Evolutionary conservation across 2,113 vertebrate genomes (phyloP).

Genomic region (Coturnix japonica): DNA sequence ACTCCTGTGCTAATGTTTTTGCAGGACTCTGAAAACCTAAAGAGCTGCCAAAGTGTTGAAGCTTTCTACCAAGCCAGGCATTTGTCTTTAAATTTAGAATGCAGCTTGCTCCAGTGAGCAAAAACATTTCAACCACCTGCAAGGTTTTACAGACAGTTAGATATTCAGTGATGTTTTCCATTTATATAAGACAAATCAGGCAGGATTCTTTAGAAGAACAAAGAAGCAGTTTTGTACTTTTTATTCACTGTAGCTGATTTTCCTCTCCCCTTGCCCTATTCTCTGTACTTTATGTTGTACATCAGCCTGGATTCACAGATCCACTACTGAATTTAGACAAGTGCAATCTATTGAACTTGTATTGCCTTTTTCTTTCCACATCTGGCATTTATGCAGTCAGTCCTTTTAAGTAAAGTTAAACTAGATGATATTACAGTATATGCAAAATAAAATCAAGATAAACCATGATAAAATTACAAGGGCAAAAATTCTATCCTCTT

Average conservation of each 20-base stretch:
- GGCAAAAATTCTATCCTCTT: not conserved
- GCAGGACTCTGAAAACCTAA: constrained; percentile 2
- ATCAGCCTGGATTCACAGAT: not conserved
- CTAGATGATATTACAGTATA: not conserved
- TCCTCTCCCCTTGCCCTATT: not conserved
- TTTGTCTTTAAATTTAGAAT: constrained; percentile 4
- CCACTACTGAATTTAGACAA: not conserved
- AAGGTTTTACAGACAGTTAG: not conserved
- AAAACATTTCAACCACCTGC: constrained; percentile 4
- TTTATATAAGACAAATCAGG: not conserved
- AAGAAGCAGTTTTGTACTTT: not conserved
- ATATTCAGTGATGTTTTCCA: not conserved
- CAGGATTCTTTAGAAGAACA: not conserved
- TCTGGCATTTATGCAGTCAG: not conserved
- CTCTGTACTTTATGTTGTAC: not conserved
- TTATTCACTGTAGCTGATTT: not conserved
- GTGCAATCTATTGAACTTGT: not conserved
- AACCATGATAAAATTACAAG: not conserved
- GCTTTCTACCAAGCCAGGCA: not conserved
- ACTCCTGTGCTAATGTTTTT: constrained; percentile 22
- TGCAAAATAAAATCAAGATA: not conserved
- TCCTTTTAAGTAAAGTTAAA: not conserved
- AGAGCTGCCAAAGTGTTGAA: not conserved
- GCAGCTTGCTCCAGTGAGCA: not conserved
- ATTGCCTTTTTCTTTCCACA: not conserved